These are phyloP conservation scores for Macrosoma leucophasiata DNA, from an alignment of 2,888 invertebrate genomes.

Conservation along the genomic window DNA sequence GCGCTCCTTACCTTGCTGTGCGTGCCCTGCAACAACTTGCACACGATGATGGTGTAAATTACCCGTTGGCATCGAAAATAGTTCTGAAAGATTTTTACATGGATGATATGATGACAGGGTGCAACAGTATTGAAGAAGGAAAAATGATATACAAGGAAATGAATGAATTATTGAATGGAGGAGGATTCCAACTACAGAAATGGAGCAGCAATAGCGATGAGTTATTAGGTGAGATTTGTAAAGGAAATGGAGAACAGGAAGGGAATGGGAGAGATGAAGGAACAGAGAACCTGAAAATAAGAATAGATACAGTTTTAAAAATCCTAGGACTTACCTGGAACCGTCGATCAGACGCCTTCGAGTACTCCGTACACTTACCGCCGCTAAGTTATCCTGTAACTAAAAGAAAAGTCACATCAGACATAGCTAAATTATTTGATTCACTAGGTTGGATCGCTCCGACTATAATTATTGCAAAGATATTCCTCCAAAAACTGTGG, in stretches of 20 bases:
- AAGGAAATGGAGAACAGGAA: slow-evolving; percentile 2
- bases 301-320: slow-evolving; percentile 16
- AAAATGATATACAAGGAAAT: slow-evolving; percentile 23
- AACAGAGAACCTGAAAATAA: slow-evolving; percentile 7
- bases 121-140: slow-evolving; percentile 19
- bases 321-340: slow-evolving; percentile 20
- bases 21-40: slow-evolving; percentile 21
- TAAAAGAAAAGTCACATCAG: too few relatives aligned
- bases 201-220: slow-evolving; percentile 21
- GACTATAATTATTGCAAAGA: too few relatives aligned
- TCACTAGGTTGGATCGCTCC: too few relatives aligned
- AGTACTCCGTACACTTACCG: too few relatives aligned
- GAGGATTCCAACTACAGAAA: slow-evolving; percentile 31
- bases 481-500: slow-evolving; percentile 22
- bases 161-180: slow-evolving; percentile 23
- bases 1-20: slow-evolving; percentile 22
- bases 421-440: too few relatives aligned
- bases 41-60: slow-evolving; percentile 14
- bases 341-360: too few relatives aligned
- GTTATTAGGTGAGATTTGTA: slow-evolving; percentile 9
- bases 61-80: slow-evolving; percentile 14
- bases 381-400: too few relatives aligned
- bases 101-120: slow-evolving; percentile 25
- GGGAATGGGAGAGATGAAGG: slow-evolving; percentile 7
- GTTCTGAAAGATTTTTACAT: slow-evolving; percentile 18